A percentile compares a stretch with the other conserved stretches of the same genome.
Evolutionary conservation across 1,140 invertebrate species (phyloP).

Genomic region (Drosophila nannoptera): DNA sequence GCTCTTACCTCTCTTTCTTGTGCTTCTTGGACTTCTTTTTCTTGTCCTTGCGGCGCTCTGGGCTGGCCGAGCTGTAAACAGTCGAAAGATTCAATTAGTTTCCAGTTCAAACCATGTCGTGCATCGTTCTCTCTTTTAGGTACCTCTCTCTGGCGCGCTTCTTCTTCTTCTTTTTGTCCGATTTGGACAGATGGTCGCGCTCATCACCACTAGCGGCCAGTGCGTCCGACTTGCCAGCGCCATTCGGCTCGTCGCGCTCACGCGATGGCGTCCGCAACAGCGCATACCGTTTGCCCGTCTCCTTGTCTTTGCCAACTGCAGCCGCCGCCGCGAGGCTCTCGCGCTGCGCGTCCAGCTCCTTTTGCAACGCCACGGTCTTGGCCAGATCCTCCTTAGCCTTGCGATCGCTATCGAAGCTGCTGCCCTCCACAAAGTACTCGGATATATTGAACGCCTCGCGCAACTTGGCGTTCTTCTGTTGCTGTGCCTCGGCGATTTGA

Average conservation of each 20-base stretch:
- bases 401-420: slow-evolving; percentile 92
- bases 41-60: slow-evolving; percentile 83
- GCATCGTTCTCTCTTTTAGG: background rate
- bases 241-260: slow-evolving; percentile 50
- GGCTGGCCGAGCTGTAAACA: slow-evolving; percentile 81
- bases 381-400: slow-evolving; percentile 88
- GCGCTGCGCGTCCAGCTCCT: slow-evolving; percentile 80
- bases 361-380: slow-evolving; percentile 81
- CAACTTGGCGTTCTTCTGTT: slow-evolving; percentile 95
- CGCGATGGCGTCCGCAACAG: slow-evolving; percentile 83
- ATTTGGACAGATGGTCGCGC: slow-evolving; percentile 69
- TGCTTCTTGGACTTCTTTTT: slow-evolving; percentile 86
- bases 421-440: slow-evolving; percentile 95
- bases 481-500: slow-evolving; percentile 96
- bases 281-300: slow-evolving; percentile 81
- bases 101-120: too few relatives aligned
- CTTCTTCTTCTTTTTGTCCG: slow-evolving; percentile 81
- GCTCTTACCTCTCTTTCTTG: slow-evolving; percentile 84
- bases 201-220: slow-evolving; percentile 51
- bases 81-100: too few relatives aligned
- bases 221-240: slow-evolving; percentile 26
- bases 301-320: slow-evolving; percentile 74
- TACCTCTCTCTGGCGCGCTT: slow-evolving; percentile 76
- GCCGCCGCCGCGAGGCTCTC: slow-evolving; percentile 73
- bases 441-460: slow-evolving; percentile 97